These are phyloP conservation scores for Gastrophysa polygoni DNA, from an alignment of 2,888 invertebrate genomes.

Conservation along the genomic window DNA sequence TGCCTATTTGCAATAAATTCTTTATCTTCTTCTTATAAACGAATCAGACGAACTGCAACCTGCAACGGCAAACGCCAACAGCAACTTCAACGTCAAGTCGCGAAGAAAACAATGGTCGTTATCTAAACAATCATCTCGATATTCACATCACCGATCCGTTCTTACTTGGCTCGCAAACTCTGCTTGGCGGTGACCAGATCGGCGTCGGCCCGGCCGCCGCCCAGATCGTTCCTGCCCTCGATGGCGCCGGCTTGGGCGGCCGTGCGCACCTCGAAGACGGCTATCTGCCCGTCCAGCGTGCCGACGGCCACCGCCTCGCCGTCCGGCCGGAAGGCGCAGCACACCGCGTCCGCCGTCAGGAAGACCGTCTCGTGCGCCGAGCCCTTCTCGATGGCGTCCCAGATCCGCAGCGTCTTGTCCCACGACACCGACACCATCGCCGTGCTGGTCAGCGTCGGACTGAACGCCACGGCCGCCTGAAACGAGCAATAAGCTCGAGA, in stretches of 20 bases:
- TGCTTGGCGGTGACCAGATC: conserved; percentile 90
- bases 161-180: conserved; percentile 83
- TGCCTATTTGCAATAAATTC: no score
- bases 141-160: no score
- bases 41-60: no score
- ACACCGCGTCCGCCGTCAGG: conserved; percentile 79
- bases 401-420: conserved; percentile 91
- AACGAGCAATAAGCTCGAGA: conserved; percentile 9
- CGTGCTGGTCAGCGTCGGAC: conserved; percentile 72
- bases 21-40: no score
- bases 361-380: conserved; percentile 82
- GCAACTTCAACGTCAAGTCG: no score
- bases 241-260: conserved; percentile 77
- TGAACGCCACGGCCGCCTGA: conserved; percentile 73
- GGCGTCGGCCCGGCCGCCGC: conserved; percentile 79
- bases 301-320: conserved; percentile 93
- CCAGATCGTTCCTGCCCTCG: conserved; percentile 89
- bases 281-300: conserved; percentile 85
- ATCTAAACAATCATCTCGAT: no score
- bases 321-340: conserved; percentile 86
- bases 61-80: no score
- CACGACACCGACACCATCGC: conserved; percentile 88
- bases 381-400: conserved; percentile 88
- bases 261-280: conserved; percentile 76
- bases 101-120: no score